Evolutionary conservation across 2,797 vertebrate species (phyloP), one percentile per base, ranked within the genome.

Genomic region (Rhinella marina): DNA sequence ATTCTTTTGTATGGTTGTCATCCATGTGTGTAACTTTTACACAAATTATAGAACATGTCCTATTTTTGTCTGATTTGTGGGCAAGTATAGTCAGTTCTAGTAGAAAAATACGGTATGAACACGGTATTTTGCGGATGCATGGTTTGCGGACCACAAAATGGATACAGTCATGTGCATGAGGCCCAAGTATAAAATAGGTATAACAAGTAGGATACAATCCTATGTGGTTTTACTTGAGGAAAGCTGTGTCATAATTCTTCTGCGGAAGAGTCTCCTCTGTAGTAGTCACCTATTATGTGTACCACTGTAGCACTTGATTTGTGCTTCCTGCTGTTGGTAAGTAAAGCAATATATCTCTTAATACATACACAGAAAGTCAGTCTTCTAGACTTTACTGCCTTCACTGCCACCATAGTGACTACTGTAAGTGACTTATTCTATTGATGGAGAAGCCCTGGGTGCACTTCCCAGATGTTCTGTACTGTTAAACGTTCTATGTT

Each of bases 401-500:
- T 50, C 57, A 79, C 2, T 54, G 11, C 14, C n/a, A 32, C 25
- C 32, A 50, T 62, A 62, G 59, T 78, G 59, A 19, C 48, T 64
- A 19, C n/a, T 77, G n/a, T 85, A 41, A 54, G 54, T 62, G 32
- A 62, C 17, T 19, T 41, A 10, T 7, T 70, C 48, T 57, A 32
- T 17, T 59, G 23, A 27, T 32, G 19, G 32, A 57, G 78, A 17
- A 59, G 70, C 27, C 70, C 57, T 14, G 68, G 81, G 14, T 29
- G 32, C 80, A 23, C 70, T 77, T 62, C 80, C 54, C 32, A 75
- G 29, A n/a, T 75, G 27, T 80, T 27, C 50, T 56, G 23, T 27
- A 52, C 66, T 73, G 56, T 73, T 41, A 62, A 70, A 7, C 25
- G 68, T 62, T 80, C 17, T 79, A 41, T 80, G 8, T 77, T 85